phyloP scores from a whole-genome alignment of 2,888 invertebrate genomes.

The Crioceris asparagi region DNA sequence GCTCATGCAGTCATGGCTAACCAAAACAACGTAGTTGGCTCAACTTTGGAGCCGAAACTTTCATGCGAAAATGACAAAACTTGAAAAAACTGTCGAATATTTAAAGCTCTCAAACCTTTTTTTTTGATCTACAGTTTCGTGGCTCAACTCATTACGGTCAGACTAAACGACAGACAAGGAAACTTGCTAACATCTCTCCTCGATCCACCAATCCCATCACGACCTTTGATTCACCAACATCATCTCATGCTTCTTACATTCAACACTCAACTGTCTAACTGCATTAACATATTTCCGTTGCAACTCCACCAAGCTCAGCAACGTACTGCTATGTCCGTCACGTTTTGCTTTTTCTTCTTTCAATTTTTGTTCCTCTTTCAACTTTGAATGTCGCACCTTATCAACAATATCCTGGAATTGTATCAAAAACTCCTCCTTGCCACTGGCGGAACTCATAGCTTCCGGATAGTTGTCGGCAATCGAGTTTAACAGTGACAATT shows the following conservation, averaged over 20 bases:
- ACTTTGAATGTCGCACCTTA: slow-evolving; percentile 76
- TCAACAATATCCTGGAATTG: slow-evolving; percentile 86
- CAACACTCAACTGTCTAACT: slow-evolving; percentile 64
- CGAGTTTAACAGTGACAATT: slow-evolving; percentile 77
- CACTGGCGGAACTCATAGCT: slow-evolving; percentile 70
- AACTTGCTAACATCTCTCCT: too few species aligned
- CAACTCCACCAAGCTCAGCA: slow-evolving; percentile 52
- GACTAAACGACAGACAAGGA: too few species aligned
- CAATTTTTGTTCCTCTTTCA: slow-evolving; percentile 53
- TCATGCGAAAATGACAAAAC: too few species aligned
- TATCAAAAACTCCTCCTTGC: slow-evolving; percentile 79
- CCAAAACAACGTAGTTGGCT: too few species aligned
- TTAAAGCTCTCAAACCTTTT: too few species aligned
- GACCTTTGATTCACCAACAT: too few species aligned
- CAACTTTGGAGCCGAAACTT: too few species aligned
- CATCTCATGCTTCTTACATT: slow-evolving; percentile 58
- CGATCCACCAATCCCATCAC: too few species aligned
- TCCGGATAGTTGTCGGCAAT: slow-evolving; percentile 81
- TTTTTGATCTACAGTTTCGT: too few species aligned
- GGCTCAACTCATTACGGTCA: too few species aligned
- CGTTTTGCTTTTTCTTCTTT: slow-evolving; percentile 53
- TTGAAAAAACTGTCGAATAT: too few species aligned
- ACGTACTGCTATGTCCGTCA: slow-evolving; percentile 52
- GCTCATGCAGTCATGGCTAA: too few species aligned
- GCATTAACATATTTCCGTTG: slow-evolving; percentile 68